These are phyloP conservation scores for Pygathrix nemaeus DNA, from an alignment of 2,113 vertebrate species.

Conservation along the genomic window DNA sequence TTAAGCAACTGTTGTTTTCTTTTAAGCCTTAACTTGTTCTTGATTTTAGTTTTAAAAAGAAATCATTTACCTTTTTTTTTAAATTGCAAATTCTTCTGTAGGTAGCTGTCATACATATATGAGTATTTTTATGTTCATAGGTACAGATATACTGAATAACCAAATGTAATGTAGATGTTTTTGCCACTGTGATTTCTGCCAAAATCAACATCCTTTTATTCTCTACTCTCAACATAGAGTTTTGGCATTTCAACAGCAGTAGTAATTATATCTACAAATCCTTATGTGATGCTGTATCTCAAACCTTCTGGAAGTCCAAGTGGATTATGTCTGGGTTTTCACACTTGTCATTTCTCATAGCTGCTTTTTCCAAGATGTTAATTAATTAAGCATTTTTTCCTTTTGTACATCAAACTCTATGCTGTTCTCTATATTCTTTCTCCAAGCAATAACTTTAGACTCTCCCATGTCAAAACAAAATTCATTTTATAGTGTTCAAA, in stretches of 20 bases:
- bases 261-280: background rate
- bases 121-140: background rate
- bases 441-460: background rate
- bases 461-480: background rate
- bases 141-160: background rate
- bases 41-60: slow-evolving; percentile 15
- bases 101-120: background rate
- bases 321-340: slow-evolving; percentile 16
- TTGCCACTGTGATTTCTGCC: background rate
- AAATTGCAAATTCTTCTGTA: background rate
- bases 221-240: background rate
- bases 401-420: background rate
- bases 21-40: background rate
- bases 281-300: background rate
- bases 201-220: background rate
- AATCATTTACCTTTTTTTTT: background rate
- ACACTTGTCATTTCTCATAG: background rate
- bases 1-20: background rate
- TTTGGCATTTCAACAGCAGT: background rate
- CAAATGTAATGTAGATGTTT: background rate
- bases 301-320: background rate
- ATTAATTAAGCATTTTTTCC: slow-evolving; percentile 28
- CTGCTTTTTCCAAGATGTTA: slow-evolving; percentile 7
- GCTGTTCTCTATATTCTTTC: background rate
- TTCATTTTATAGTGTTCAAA: background rate